These are phyloP conservation scores for Achlya flavicornis DNA, from an alignment of 2,888 invertebrate species.

Conservation along the genomic window DNA sequence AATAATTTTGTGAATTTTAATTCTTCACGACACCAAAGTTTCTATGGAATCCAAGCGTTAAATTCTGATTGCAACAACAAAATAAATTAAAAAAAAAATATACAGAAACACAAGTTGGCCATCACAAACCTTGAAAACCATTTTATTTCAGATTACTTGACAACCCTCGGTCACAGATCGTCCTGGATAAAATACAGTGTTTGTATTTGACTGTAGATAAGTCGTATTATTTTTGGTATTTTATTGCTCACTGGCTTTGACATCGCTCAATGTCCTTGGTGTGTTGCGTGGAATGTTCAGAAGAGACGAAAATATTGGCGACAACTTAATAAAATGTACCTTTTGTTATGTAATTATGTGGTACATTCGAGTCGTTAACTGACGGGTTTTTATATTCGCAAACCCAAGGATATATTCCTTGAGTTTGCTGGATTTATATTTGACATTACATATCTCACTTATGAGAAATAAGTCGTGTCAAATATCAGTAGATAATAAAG, in stretches of 20 bases:
- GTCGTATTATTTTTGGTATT: constrained; percentile 21
- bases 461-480: too few relatives aligned
- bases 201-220: constrained; percentile 17
- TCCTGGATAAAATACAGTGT: constrained; percentile 18
- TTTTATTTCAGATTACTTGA: not conserved
- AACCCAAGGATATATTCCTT: too few relatives aligned
- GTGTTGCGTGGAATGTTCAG: constrained; percentile 31
- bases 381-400: too few relatives aligned
- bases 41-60: too few relatives aligned
- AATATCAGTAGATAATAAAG: too few relatives aligned
- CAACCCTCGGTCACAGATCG: constrained; percentile 10
- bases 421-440: too few relatives aligned
- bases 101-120: not conserved
- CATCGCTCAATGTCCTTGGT: constrained; percentile 32
- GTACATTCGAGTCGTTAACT: too few relatives aligned
- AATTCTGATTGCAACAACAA: too few relatives aligned
- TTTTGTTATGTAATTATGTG: not conserved
- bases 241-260: constrained; percentile 21
- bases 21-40: too few relatives aligned
- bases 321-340: not conserved
- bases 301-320: constrained; percentile 20
- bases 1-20: too few relatives aligned
- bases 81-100: not conserved
- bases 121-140: too few relatives aligned
- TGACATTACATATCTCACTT: too few relatives aligned